These are phyloP conservation scores for Chorisops tibialis DNA, from an alignment of 2,888 invertebrate species.

Conservation along the genomic window DNA sequence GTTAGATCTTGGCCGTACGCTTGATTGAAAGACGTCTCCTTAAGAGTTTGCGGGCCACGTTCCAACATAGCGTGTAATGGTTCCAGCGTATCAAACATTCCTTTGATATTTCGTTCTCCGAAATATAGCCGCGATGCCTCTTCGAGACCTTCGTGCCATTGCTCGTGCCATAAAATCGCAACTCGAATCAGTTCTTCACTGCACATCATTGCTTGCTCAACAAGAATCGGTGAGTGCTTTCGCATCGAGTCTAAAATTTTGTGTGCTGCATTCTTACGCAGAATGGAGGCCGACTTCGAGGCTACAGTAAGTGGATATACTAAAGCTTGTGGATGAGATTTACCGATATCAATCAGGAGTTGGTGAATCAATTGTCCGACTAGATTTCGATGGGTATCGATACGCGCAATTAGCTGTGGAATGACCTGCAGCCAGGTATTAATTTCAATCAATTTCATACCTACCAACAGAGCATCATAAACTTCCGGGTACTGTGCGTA, in stretches of 20 bases:
- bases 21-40: slow-evolving; percentile 95
- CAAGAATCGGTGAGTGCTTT: slow-evolving; percentile 87
- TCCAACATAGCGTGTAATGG: slow-evolving; percentile 94
- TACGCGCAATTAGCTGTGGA: slow-evolving; percentile 96
- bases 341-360: slow-evolving; percentile 92
- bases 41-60: slow-evolving; percentile 89
- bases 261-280: slow-evolving; percentile 86
- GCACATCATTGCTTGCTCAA: slow-evolving; percentile 94
- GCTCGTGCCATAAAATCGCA: slow-evolving; percentile 98
- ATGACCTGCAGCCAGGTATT: slow-evolving; percentile 99
- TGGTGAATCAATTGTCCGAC: slow-evolving; percentile 91
- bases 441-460: slow-evolving; percentile 89
- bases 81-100: slow-evolving; percentile 94
- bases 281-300: slow-evolving; percentile 84
- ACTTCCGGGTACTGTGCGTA: slow-evolving; percentile 93
- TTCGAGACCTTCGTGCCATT: slow-evolving; percentile 97
- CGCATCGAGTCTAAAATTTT: slow-evolving; percentile 94
- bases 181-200: slow-evolving; percentile 95
- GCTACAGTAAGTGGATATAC: slow-evolving; percentile 98
- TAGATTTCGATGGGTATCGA: slow-evolving; percentile 86
- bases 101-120: slow-evolving; percentile 91
- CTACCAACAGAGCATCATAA: slow-evolving; percentile 88
- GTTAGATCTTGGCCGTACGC: slow-evolving; percentile 92
- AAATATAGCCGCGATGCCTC: slow-evolving; percentile 94
- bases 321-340: slow-evolving; percentile 94